Conservation (phyloP, 2,888 invertebrate genomes). For the Hyposoter dolosus region DNA sequence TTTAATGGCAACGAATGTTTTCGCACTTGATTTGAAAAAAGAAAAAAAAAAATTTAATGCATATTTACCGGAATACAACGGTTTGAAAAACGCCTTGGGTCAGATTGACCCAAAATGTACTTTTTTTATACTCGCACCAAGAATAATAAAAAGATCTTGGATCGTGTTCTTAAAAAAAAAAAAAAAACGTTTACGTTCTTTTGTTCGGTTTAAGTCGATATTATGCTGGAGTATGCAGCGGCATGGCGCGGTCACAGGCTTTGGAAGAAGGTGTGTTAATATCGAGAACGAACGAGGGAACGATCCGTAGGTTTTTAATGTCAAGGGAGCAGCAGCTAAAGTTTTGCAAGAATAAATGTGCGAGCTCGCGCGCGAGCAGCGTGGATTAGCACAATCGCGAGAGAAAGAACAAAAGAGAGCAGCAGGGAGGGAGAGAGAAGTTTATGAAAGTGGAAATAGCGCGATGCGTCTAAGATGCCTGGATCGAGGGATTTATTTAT, state of each 20-base stretch:
- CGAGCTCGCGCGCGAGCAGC: constrained; percentile 23
- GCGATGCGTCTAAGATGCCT: constrained; percentile 33
- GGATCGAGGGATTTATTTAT: constrained; percentile 32
- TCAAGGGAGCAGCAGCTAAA: constrained; percentile 66
- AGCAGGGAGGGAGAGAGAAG: background rate
- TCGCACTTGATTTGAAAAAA: too few species aligned
- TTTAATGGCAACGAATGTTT: too few species aligned
- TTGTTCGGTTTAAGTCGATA: constrained; percentile 30
- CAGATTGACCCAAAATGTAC: too few species aligned
- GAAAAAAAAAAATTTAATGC: too few species aligned
- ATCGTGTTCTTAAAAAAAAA: background rate
- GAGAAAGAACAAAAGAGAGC: background rate
- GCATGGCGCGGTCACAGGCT: constrained; percentile 23
- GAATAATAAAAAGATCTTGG: too few species aligned
- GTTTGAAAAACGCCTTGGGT: too few species aligned
- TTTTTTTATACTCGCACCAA: background rate
- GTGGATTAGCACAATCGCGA: constrained; percentile 36
- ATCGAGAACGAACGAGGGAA: constrained; percentile 51
- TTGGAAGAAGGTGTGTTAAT: constrained; percentile 54
- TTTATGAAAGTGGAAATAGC: constrained; percentile 27
- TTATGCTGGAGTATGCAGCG: background rate
- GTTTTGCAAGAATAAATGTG: constrained; percentile 54
- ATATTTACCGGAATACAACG: too few species aligned
- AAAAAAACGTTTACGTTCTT: background rate
- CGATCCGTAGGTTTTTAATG: constrained; percentile 62